Evolutionary conservation across 37 sponge, comb jelly and placozoan genomes (phyloP), one percentile per base, ranked within the genome.

Genomic region (Amphimedon queenslandica): DNA sequence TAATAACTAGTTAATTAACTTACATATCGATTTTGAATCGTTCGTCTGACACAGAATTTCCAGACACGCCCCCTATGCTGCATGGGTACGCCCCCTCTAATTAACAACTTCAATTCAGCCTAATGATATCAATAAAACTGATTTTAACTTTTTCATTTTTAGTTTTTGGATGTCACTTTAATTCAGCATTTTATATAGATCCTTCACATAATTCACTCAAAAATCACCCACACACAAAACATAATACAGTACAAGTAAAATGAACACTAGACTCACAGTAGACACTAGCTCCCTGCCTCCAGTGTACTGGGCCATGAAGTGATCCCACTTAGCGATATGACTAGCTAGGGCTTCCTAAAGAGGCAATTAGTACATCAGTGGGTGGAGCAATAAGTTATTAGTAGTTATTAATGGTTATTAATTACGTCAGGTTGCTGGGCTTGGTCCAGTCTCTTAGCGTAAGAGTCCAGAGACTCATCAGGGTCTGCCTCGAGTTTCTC

Each of bases 81-180:
- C 29, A 35, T 71, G 16, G 98, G 98, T 37, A 97, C 87, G 25
- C 98, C 98, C 18, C 42, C 57, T 42, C 98, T 85, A 34, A 90
- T 85, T 41, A 97, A 64, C 29, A 55, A 33, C 86, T 96, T 96
- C 69, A 96, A n/a, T n/a, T n/a, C n/a, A n/a, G n/a, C n/a, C n/a
- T n/a, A n/a, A n/a, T n/a, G n/a, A n/a, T n/a, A n/a, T n/a, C n/a
- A n/a, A n/a, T n/a, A n/a, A n/a, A n/a, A n/a, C n/a, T n/a, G n/a
- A n/a, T n/a, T n/a, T n/a, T n/a, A n/a, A n/a, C n/a, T n/a, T n/a
- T n/a, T n/a, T n/a, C n/a, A n/a, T n/a, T n/a, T n/a, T n/a, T n/a
- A n/a, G n/a, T n/a, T n/a, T n/a, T n/a, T n/a, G n/a, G n/a, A n/a
- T n/a, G n/a, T n/a, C n/a, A n/a, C n/a, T n/a, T n/a, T n/a, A n/a